phyloP scores from a whole-genome alignment of 2,797 vertebrate species.

The Dendrocincla tyrannina region DNA sequence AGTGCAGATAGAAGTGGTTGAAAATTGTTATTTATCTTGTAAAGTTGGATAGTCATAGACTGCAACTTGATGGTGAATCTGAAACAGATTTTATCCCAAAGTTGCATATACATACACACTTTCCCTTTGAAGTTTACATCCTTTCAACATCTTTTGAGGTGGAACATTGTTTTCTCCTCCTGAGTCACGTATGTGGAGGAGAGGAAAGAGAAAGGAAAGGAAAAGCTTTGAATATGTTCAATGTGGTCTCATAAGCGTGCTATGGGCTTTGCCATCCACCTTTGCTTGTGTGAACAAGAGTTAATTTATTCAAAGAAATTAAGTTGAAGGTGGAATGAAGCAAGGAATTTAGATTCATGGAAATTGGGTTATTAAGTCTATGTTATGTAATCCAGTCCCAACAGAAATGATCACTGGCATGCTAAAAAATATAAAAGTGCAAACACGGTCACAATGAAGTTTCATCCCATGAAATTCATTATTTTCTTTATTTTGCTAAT shows the following conservation, averaged over 20 bases:
- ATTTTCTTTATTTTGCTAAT: not conserved
- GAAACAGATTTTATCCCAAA: not conserved
- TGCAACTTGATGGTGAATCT: not conserved
- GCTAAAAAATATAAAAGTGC: not conserved
- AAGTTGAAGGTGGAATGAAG: not conserved
- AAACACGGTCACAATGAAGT: not conserved
- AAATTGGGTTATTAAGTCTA: not conserved
- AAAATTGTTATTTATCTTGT: not conserved
- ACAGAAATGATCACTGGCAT: not conserved
- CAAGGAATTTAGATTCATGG: not conserved
- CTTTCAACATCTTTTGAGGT: not conserved
- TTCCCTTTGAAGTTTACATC: not conserved
- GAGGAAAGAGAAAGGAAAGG: not conserved
- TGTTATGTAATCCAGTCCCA: not conserved
- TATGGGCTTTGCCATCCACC: not conserved
- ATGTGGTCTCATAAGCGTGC: not conserved
- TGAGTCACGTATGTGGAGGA: not conserved
- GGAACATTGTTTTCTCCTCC: not conserved
- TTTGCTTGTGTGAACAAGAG: not conserved
- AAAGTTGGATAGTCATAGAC: not conserved
- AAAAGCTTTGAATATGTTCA: not conserved
- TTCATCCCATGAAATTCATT: not conserved
- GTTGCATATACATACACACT: not conserved
- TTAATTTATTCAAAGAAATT: not conserved
- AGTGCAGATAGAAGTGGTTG: not conserved